Evolutionary conservation across 2,797 vertebrate genomes (phyloP), one percentile per base, ranked within the genome.

Genomic region (Myoxocephalus aenaeus): DNA sequence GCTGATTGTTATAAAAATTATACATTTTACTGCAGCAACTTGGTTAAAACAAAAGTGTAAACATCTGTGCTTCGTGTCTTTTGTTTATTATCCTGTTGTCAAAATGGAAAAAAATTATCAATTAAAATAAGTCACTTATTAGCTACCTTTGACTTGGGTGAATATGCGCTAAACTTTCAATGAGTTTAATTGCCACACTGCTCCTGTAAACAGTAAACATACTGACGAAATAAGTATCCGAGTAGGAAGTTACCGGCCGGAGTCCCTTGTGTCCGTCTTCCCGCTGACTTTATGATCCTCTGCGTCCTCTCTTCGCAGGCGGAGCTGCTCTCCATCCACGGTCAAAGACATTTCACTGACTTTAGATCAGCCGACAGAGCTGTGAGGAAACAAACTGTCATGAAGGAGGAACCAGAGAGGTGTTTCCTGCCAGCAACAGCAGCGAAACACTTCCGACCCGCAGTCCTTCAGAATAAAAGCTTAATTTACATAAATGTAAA

Each of bases 401-500:
- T 9, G 38, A 53, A 67, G 7, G 1, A 13, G 68, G 71, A 80
- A 86, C 61, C 5, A 14, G 56, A 32, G 46, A 32, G 8, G 2
- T 3, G 6, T 18, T 34, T 25, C 9, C 5, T 1, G 18, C 27
- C 5, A 5, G 22, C 25, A 18, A 18, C 20, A 8, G 48, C 42
- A 18, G 29, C 14, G 1, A 20, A 6, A 15, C 20, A 75, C 53
- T 73, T 86, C 84, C 71, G 62, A 6, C 3, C 12, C 6, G 3
- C 15, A 27, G 0, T 18, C 75, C 34, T 81, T 83, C 75, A 89
- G 0, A 82, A 82, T 87, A 81, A 83, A 80, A 80, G 71, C 44
- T 0, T 4, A 0, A 22, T 4, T 38, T 56, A 25, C 2, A 29
- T 29, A 22, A 22, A 59, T 15, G 13, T 20, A 62, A 65, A 34